phyloP scores from a whole-genome alignment of 2,797 vertebrate genomes.

The Carapus acus region DNA sequence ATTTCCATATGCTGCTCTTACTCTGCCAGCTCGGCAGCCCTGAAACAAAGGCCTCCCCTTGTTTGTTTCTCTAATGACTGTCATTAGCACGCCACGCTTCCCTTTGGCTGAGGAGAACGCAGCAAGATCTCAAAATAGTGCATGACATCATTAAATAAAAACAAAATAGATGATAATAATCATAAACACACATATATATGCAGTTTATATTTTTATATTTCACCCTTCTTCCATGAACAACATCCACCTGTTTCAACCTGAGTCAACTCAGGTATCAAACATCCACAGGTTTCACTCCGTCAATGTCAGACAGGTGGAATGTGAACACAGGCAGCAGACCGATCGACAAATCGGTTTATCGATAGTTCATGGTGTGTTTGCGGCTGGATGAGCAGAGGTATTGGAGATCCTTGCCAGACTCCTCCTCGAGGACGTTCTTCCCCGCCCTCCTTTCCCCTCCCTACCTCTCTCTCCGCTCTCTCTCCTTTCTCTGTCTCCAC shows the following conservation, averaged over 20 bases:
- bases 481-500: constrained; percentile 35
- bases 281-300: too few species aligned
- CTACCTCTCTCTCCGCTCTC: constrained; percentile 31
- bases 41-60: neutral
- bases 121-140: neutral
- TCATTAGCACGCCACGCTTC: constrained; percentile 2
- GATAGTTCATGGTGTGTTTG: neutral
- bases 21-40: constrained; percentile 1
- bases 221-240: neutral
- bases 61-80: constrained; percentile 6
- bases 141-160: neutral
- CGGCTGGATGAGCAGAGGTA: constrained; percentile 1
- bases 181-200: neutral
- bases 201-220: constrained; percentile 3
- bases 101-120: neutral
- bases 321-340: too few species aligned
- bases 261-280: too few species aligned
- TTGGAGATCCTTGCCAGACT: constrained; percentile 25
- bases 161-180: neutral
- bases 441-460: constrained; percentile 42
- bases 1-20: neutral
- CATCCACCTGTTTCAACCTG: too few species aligned
- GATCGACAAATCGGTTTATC: neutral
- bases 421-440: constrained; percentile 44
- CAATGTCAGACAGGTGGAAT: neutral